Evolutionary conservation across 1,140 invertebrate genomes (phyloP).

Genomic region (Ostrea edulis): DNA sequence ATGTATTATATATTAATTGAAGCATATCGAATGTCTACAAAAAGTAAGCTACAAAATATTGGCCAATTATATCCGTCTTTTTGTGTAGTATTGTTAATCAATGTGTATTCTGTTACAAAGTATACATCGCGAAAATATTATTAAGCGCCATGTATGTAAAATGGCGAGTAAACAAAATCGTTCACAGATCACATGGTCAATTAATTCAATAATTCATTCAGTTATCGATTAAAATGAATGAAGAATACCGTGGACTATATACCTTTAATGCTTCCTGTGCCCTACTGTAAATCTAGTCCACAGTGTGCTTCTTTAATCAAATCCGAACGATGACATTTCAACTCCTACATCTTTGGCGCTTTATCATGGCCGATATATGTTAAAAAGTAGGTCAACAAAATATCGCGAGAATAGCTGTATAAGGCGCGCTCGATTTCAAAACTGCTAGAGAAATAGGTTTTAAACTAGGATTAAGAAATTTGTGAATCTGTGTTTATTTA

Average conservation of each 20-base stretch:
- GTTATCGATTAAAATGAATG: background rate
- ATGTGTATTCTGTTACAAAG: too few relatives aligned
- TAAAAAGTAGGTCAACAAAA: slow-evolving; percentile 19
- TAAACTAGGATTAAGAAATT: too few relatives aligned
- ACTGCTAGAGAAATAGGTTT: too few relatives aligned
- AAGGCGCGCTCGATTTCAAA: slow-evolving; percentile 10
- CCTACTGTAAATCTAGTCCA: background rate
- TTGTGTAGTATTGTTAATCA: too few relatives aligned
- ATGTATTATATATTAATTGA: too few relatives aligned
- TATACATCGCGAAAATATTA: background rate
- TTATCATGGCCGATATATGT: slow-evolving; percentile 19
- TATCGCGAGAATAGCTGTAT: background rate
- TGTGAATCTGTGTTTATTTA: too few relatives aligned
- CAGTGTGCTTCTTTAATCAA: background rate
- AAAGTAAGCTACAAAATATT: too few relatives aligned
- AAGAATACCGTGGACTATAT: background rate
- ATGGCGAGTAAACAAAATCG: slow-evolving; percentile 6
- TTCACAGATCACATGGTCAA: background rate
- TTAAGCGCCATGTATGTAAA: background rate
- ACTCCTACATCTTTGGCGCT: slow-evolving; percentile 34
- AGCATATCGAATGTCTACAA: too few relatives aligned
- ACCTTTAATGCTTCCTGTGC: background rate
- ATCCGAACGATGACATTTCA: slow-evolving; percentile 11
- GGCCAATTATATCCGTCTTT: too few relatives aligned
- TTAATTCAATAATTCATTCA: background rate